Conservation (phyloP, 2,888 invertebrate species). For the Agrotis segetum region DNA sequence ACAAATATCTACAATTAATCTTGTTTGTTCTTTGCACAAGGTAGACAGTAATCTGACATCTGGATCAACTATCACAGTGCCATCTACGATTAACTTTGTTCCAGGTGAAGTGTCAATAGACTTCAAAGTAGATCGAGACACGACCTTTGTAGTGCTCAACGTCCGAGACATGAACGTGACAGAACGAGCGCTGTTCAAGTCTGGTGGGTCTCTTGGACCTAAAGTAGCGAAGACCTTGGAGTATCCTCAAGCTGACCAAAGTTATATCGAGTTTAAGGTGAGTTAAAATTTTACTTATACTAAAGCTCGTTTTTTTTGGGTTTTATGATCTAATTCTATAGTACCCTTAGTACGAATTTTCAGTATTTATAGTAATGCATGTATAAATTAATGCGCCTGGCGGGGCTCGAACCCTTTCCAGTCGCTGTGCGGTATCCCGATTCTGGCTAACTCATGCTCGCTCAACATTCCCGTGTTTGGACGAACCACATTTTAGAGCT, state of each 20-base stretch:
- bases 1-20: too few relatives aligned
- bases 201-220: conserved; percentile 92
- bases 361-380: too few relatives aligned
- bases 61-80: too few relatives aligned
- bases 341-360: too few relatives aligned
- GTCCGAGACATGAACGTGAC: conserved; percentile 96
- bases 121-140: conserved; percentile 95
- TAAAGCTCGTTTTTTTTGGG: too few relatives aligned
- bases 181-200: conserved; percentile 92
- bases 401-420: too few relatives aligned
- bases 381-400: too few relatives aligned
- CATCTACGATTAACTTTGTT: too few relatives aligned
- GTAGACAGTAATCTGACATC: too few relatives aligned
- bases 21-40: too few relatives aligned
- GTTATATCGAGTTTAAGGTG: conserved; percentile 95
- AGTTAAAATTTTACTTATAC: background rate
- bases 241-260: conserved; percentile 96
- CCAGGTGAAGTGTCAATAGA: conserved; percentile 96
- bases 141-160: conserved; percentile 95
- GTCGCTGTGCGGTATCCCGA: conserved; percentile 94
- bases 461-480: conserved; percentile 96
- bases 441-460: conserved; percentile 96
- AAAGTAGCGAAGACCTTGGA: conserved; percentile 94
- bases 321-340: too few relatives aligned
- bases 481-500: conserved; percentile 96